Conservation (phyloP, 2,888 invertebrate genomes). For the Mongoloraphidia duomilia region DNA sequence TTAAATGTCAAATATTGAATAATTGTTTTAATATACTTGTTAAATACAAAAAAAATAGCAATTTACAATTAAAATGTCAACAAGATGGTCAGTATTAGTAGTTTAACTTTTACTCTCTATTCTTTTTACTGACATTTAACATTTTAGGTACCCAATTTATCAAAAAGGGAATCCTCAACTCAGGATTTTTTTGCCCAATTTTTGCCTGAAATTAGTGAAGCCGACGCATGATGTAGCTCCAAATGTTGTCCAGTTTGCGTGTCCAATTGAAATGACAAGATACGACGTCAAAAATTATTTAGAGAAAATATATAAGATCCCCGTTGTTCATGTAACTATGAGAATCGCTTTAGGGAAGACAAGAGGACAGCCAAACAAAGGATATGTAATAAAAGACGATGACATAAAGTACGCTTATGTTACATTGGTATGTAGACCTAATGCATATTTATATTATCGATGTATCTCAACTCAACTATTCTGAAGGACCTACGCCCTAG, state of each 20-base stretch:
- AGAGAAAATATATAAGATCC: constrained; percentile 86
- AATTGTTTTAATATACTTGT: too few species aligned
- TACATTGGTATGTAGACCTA: constrained; percentile 44
- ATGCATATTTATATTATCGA: background rate
- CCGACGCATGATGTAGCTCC: constrained; percentile 50
- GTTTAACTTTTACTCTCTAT: background rate
- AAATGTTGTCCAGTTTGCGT: constrained; percentile 76
- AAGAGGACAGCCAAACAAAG: constrained; percentile 39
- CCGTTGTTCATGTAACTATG: constrained; percentile 63
- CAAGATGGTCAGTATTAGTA: constrained; percentile 14
- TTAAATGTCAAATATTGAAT: too few species aligned
- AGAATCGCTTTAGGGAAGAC: constrained; percentile 57
- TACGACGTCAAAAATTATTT: constrained; percentile 84
- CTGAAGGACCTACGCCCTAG: too few species aligned
- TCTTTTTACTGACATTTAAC: constrained; percentile 7
- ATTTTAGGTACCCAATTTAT: constrained; percentile 72
- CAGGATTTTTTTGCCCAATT: constrained; percentile 85
- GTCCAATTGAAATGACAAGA: constrained; percentile 89
- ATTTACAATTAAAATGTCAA: constrained; percentile 12
- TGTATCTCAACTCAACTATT: too few species aligned
- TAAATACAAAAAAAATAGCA: too few species aligned
- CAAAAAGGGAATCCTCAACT: constrained; percentile 89
- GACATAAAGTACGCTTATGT: constrained; percentile 71
- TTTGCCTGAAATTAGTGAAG: constrained; percentile 88
- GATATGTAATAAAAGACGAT: constrained; percentile 65